Evolutionary conservation across 2,797 vertebrate species (phyloP).

Genomic region (Varecia variegata): DNA sequence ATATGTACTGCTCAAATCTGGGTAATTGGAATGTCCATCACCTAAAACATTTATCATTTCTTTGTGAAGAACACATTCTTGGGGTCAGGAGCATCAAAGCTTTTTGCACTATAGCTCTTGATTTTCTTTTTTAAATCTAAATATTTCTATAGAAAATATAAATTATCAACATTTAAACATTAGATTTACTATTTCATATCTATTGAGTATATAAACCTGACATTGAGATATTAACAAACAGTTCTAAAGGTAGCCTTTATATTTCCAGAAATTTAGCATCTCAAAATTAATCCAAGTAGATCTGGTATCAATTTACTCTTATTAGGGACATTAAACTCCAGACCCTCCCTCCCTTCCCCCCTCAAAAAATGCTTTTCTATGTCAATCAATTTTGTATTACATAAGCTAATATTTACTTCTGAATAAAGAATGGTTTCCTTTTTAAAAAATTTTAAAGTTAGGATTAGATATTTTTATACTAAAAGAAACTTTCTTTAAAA

Average conservation of each 20-base stretch:
- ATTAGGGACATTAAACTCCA: slow-evolving; percentile 1
- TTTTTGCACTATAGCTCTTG: not conserved
- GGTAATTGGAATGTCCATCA: not conserved
- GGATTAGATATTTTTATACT: slow-evolving; percentile 20
- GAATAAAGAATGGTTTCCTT: not conserved
- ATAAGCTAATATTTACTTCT: not conserved
- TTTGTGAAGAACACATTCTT: not conserved
- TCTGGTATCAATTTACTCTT: not conserved
- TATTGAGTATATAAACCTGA: not conserved
- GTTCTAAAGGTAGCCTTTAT: not conserved
- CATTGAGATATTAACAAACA: slow-evolving; percentile 16
- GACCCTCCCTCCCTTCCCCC: not conserved
- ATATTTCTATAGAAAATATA: slow-evolving; percentile 19
- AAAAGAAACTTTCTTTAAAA: slow-evolving; percentile 27
- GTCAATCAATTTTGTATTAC: not conserved
- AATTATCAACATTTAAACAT: slow-evolving; percentile 38
- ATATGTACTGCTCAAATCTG: not conserved
- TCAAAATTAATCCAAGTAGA: slow-evolving; percentile 5
- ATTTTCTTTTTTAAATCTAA: slow-evolving; percentile 34
- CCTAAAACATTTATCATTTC: not conserved
- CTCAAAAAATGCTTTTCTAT: not conserved
- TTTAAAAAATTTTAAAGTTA: not conserved
- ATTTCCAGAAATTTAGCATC: slow-evolving; percentile 7
- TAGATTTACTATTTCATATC: not conserved
- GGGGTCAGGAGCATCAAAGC: not conserved